Evolutionary conservation across 2,113 vertebrate genomes (phyloP), one percentile per base, ranked within the genome.

Genomic region (Sorex araneus): DNA sequence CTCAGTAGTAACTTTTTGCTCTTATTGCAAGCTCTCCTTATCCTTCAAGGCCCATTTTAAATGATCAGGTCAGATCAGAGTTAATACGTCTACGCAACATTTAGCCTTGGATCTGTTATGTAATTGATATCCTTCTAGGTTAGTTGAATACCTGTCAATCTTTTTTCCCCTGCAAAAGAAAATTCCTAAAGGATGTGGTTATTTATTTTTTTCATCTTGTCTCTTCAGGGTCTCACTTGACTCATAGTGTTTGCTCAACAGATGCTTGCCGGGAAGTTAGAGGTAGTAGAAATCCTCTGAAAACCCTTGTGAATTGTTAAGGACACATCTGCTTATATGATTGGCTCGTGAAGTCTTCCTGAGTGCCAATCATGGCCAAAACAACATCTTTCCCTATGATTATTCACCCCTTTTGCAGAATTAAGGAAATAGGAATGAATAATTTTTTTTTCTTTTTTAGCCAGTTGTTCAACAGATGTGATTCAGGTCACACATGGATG

Each of bases 401-500:
- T 84, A 74, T 76, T 94, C 93, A 84, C 70, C 82, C 25, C 43
- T 90, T 93, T 93, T 76, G 66, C 82, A 50, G 87, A 78, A 94
- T 67, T 85, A 64, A 87, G 89, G 60, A 85, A 91, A 94, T 85
- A 34, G 88, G 12, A 64, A 67, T 71, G 57, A 27, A 84, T 94
- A 90, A n/a, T 7, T 50, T 92, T 93, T 81, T 92, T 77, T 64
- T 82, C 40, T 93, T 87, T 84, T 47, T 87, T 21, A 16, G 12
- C 64, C 90, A 87, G 81, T 95, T 97, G 93, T 92, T 97, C 57
- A 83, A 40, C 90, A 95, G 88, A 95, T 95, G 92, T 92, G 94
- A 87, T 34, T 78, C 75, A 79, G 64, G 82, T 92, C 67, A 74
- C 64, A 87, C 19, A 50, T 87, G 73, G 47, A 87, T 90, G 64